These are phyloP conservation scores for Bombyx mori DNA, from an alignment of 1,140 invertebrate genomes.

Conservation along the genomic window DNA sequence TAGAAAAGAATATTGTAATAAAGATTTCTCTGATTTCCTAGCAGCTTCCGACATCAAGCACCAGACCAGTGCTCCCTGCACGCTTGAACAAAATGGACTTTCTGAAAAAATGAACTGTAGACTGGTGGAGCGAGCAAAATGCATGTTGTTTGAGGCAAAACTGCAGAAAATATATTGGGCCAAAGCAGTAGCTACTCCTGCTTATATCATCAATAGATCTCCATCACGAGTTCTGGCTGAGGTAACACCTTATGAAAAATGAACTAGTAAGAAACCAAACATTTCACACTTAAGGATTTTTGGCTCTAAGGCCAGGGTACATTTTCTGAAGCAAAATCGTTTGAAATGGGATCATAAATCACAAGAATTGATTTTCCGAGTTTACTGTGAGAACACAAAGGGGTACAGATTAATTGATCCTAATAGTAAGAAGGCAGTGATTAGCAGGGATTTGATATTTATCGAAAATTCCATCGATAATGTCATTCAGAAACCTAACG, in stretches of 20 bases:
- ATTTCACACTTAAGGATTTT: conserved; percentile 21
- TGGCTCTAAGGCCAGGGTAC: conserved; percentile 20
- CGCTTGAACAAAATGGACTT: conserved; percentile 22
- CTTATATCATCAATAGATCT: conserved; percentile 20
- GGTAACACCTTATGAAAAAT: conserved; percentile 21
- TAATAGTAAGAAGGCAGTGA: conserved; percentile 19
- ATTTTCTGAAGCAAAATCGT: conserved; percentile 26
- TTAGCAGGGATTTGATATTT: conserved; percentile 27
- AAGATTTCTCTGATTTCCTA: conserved; percentile 17
- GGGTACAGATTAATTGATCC: conserved; percentile 18
- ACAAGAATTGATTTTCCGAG: conserved; percentile 18
- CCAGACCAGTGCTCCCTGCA: conserved; percentile 18
- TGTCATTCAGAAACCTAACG: conserved; percentile 10
- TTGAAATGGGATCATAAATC: conserved; percentile 27
- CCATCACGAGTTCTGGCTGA: conserved; percentile 11
- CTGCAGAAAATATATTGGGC: conserved; percentile 15
- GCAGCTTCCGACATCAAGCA: conserved; percentile 17
- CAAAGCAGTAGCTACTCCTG: conserved; percentile 16
- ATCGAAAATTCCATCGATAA: conserved; percentile 13
- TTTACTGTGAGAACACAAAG: conserved; percentile 23
- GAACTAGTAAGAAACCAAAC: conserved; percentile 21
- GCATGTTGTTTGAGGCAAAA: conserved; percentile 20
- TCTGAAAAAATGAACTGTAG: conserved; percentile 22
- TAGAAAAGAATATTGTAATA: conserved; percentile 22
- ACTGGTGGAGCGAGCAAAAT: conserved; percentile 18